Evolutionary conservation across 2,113 vertebrate species (phyloP), one percentile per base, ranked within the genome.

Genomic region (Columba livia): DNA sequence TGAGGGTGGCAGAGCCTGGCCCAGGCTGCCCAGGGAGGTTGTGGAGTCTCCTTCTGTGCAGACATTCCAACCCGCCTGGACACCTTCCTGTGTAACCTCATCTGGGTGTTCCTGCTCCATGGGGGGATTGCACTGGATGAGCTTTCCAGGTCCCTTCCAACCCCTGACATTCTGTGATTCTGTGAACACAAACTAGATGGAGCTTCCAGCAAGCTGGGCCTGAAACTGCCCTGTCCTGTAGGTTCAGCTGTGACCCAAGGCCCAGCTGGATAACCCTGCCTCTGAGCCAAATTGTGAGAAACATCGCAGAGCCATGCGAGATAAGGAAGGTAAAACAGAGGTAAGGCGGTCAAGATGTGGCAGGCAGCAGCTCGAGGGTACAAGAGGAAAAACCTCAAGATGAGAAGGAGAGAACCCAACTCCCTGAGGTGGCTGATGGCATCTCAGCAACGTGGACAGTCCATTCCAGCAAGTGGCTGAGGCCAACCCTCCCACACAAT

Each of bases 221-320:
- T 62, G 60, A 93, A 86, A 62, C 56, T 3, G 1, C 66, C 54
- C 21, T 0, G 5, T 83, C 71, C 56, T 73, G 56, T 53, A 48
- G 40, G 66, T 65, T 73, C 85, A 86, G 82, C 94, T 86, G 61
- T 5, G 6, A 38, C 23, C 88, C 94, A 95, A 94, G 7, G 83
- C 60, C 58, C 88, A 92, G 88, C 75, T 93, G 85, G 75, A 73
- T 28, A 92, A 78, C 16, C 17, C 50, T 88, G 66, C 44, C 62
- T 54, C 65, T 3, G 28, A 70, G 0, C 75, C 92, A 90, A 48
- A 69, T 6, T 19, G 86, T 94, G 95, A 80, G 95, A 97, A 88
- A 77, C 29, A 88, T 38, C 88, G 67, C 94, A 97, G 90, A 74
- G 72, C 38, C 64, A 83, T 71, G 82, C 0, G 1, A 90, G 94